phyloP scores from a whole-genome alignment of 2,888 invertebrate genomes.

The Tigriopus californicus region DNA sequence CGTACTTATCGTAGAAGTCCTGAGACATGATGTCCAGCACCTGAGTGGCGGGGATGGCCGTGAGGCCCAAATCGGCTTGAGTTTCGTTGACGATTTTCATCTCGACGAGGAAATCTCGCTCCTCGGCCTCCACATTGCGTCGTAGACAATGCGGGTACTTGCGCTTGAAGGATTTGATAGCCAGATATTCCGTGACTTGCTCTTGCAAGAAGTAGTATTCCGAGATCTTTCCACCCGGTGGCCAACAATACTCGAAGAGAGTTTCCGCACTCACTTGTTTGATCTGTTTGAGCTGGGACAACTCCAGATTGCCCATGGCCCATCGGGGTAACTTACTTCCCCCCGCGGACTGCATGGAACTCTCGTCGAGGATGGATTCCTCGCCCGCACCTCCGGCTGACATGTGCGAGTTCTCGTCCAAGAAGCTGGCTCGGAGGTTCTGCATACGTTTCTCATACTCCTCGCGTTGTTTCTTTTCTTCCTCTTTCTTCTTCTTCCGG shows the following conservation, averaged over 20 bases:
- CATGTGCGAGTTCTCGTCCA: constrained; percentile 14
- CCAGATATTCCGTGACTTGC: constrained; percentile 80
- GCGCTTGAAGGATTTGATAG: constrained; percentile 87
- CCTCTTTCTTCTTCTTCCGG: constrained; percentile 1
- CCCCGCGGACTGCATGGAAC: not conserved
- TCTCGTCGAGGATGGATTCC: constrained; percentile 1
- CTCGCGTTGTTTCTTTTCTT: not conserved
- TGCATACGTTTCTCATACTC: constrained; percentile 14
- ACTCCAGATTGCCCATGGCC: not conserved
- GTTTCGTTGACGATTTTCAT: constrained; percentile 66
- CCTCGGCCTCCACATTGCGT: constrained; percentile 69
- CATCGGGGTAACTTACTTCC: not conserved
- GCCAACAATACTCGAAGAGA: constrained; percentile 88
- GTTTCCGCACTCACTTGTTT: constrained; percentile 54
- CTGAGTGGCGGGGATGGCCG: constrained; percentile 76
- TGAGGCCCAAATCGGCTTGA: constrained; percentile 79
- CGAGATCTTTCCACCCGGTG: constrained; percentile 35
- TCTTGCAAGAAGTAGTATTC: constrained; percentile 75
- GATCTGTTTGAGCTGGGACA: not conserved
- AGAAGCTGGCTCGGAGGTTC: constrained; percentile 1
- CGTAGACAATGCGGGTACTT: constrained; percentile 76
- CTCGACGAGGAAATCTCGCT: constrained; percentile 67
- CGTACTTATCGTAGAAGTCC: constrained; percentile 81
- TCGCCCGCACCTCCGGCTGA: constrained; percentile 1
- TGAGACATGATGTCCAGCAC: constrained; percentile 85